Evolutionary conservation across 2,113 vertebrate species (phyloP).

Genomic region (Bothrops jararaca): DNA sequence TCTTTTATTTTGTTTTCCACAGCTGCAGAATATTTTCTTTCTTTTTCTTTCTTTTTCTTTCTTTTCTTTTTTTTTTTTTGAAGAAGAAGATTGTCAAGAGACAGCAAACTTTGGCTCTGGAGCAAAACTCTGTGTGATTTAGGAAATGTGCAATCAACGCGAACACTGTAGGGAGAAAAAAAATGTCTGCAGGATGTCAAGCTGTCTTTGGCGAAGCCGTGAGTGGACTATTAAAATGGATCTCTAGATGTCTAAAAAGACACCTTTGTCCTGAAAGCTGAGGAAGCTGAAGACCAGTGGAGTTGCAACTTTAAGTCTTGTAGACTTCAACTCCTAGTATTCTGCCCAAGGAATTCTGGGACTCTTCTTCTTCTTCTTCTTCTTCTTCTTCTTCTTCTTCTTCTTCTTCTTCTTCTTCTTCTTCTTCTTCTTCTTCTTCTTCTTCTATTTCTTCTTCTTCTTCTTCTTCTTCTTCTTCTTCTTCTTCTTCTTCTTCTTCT

Average conservation of each 20-base stretch:
- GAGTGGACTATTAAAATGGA: background rate
- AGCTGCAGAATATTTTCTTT: slow-evolving; percentile 3
- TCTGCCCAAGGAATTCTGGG: background rate
- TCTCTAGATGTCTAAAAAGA: background rate
- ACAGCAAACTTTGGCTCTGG: slow-evolving; percentile 35
- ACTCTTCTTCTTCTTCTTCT: background rate
- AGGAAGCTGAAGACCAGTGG: background rate
- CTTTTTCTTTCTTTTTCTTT: no score
- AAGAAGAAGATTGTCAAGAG: slow-evolving; percentile 15
- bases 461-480: no score
- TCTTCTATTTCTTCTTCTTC: no score
- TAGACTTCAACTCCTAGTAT: background rate
- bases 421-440: no score
- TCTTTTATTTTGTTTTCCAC: slow-evolving; percentile 24
- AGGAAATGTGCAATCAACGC: slow-evolving; percentile 2
- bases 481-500: no score
- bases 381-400: no score
- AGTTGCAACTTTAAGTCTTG: background rate
- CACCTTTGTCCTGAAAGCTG: background rate
- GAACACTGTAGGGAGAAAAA: background rate
- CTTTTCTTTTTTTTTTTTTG: background rate
- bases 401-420: no score
- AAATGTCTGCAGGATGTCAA: no score
- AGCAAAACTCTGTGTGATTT: background rate
- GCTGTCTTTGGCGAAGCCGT: background rate